These are phyloP conservation scores for Neodontobutis hainanensis DNA, from an alignment of 2,113 vertebrate species.

Conservation along the genomic window DNA sequence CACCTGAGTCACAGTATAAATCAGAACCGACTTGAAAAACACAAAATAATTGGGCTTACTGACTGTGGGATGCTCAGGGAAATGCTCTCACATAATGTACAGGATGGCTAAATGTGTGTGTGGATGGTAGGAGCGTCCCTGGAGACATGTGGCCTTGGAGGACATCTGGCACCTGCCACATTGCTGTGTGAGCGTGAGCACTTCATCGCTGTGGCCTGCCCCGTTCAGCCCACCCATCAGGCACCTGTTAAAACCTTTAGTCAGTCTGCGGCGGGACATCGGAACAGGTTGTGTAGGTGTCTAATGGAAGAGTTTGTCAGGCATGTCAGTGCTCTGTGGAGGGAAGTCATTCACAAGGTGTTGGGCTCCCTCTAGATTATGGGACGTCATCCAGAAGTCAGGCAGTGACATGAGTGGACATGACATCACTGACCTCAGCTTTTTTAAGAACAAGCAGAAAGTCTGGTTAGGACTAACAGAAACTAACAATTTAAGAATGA, in stretches of 20 bases:
- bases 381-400: slow-evolving; percentile 40
- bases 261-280: slow-evolving; percentile 51
- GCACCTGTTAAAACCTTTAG: slow-evolving; percentile 64
- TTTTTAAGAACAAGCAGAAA: slow-evolving; percentile 3
- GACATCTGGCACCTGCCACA: slow-evolving; percentile 70
- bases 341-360: slow-evolving; percentile 34
- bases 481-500: too few species aligned
- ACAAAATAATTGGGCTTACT: too few species aligned
- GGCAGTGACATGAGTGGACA: slow-evolving; percentile 39
- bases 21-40: too few species aligned
- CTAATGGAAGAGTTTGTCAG: slow-evolving; percentile 38
- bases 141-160: slow-evolving; percentile 53
- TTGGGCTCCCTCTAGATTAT: slow-evolving; percentile 14
- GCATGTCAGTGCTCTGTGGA: slow-evolving; percentile 38
- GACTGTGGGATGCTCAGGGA: slow-evolving; percentile 21
- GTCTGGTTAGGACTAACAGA: too few species aligned
- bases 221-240: slow-evolving; percentile 61
- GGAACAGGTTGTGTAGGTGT: slow-evolving; percentile 45
- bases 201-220: slow-evolving; percentile 51
- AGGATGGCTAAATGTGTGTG: slow-evolving; percentile 15
- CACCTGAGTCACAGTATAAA: too few species aligned
- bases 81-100: neutral
- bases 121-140: neutral
- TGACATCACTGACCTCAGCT: slow-evolving; percentile 32
- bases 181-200: slow-evolving; percentile 28